These are phyloP conservation scores for Zygothrica quintamaculata DNA, from an alignment of 2,888 invertebrate genomes.

Conservation along the genomic window DNA sequence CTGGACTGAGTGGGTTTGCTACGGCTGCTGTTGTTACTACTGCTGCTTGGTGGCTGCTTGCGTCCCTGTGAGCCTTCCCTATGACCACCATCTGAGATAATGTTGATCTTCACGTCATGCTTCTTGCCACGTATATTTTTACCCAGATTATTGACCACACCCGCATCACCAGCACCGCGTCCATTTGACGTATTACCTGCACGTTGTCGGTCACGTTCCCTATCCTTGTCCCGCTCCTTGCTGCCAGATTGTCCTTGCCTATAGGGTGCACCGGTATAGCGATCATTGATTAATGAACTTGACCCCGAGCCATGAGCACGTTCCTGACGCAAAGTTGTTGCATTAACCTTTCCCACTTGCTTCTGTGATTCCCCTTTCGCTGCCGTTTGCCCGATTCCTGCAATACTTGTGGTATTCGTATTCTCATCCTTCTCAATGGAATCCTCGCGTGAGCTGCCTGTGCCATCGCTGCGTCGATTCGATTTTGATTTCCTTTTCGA, in stretches of 20 bases:
- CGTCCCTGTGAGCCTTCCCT: slow-evolving; percentile 35
- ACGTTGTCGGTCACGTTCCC: slow-evolving; percentile 35
- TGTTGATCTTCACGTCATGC: slow-evolving; percentile 82
- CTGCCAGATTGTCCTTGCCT: slow-evolving; percentile 48
- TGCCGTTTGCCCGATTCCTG: slow-evolving; percentile 32
- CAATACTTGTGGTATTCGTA: slow-evolving; percentile 77
- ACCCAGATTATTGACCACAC: slow-evolving; percentile 69
- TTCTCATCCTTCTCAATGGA: slow-evolving; percentile 83
- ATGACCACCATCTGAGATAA: slow-evolving; percentile 80
- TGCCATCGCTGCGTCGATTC: slow-evolving; percentile 72
- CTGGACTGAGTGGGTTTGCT: slow-evolving; percentile 21
- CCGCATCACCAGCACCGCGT: slow-evolving; percentile 67
- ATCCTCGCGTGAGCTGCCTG: slow-evolving; percentile 81
- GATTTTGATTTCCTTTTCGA: slow-evolving; percentile 84
- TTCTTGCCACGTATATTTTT: slow-evolving; percentile 74
- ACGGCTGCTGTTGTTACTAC: slow-evolving; percentile 46
- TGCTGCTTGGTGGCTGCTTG: slow-evolving; percentile 40
- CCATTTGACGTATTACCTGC: slow-evolving; percentile 29
- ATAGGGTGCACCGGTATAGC: slow-evolving; percentile 52
- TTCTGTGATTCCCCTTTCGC: slow-evolving; percentile 17
- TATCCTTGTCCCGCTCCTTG: slow-evolving; percentile 34
- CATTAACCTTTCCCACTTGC: slow-evolving; percentile 9
- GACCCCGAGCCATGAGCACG: slow-evolving; percentile 43
- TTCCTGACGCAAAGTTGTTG: slow-evolving; percentile 43
- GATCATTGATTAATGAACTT: slow-evolving; percentile 26